Evolutionary conservation across 2,797 vertebrate species (phyloP).

Genomic region (Toxotes lorentzi): DNA sequence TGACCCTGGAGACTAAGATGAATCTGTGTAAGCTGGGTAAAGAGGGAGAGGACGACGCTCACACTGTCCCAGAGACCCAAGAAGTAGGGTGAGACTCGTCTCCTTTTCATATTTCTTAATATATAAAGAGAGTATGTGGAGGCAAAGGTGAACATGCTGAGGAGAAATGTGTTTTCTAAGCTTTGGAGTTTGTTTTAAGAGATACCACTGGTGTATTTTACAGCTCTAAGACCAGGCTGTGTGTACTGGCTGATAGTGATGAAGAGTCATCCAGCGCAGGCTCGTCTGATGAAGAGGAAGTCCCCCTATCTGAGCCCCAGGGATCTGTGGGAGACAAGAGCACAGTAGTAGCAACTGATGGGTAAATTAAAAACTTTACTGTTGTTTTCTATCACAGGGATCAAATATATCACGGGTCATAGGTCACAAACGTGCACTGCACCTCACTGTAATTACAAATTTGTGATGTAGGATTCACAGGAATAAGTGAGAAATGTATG

Average conservation of each 20-base stretch:
- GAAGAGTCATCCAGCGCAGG: constrained; percentile 90
- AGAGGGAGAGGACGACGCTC: constrained; percentile 81
- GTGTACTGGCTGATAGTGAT: constrained; percentile 89
- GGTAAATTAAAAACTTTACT: constrained; percentile 73
- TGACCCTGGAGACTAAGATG: constrained; percentile 93
- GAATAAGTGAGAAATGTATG: background rate
- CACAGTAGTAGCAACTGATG: constrained; percentile 71
- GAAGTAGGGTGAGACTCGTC: constrained; percentile 79
- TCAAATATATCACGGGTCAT: background rate
- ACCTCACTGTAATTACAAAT: too few relatives aligned
- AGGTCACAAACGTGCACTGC: background rate
- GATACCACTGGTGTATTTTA: constrained; percentile 40
- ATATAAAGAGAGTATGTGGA: background rate
- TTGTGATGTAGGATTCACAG: background rate
- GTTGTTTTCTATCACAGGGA: background rate
- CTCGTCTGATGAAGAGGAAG: constrained; percentile 90
- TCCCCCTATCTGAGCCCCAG: constrained; percentile 66
- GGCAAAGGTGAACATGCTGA: background rate
- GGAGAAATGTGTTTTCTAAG: background rate
- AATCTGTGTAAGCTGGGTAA: constrained; percentile 91
- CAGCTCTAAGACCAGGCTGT: constrained; percentile 81
- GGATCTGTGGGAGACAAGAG: constrained; percentile 81
- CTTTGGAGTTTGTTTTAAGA: constrained; percentile 8
- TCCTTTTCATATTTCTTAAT: background rate
- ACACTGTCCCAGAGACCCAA: constrained; percentile 72